A percentile compares a stretch with the other conserved stretches of the same genome.
Conservation (phyloP, 1,140 invertebrate species). For the Cotesia vestalis region DNA sequence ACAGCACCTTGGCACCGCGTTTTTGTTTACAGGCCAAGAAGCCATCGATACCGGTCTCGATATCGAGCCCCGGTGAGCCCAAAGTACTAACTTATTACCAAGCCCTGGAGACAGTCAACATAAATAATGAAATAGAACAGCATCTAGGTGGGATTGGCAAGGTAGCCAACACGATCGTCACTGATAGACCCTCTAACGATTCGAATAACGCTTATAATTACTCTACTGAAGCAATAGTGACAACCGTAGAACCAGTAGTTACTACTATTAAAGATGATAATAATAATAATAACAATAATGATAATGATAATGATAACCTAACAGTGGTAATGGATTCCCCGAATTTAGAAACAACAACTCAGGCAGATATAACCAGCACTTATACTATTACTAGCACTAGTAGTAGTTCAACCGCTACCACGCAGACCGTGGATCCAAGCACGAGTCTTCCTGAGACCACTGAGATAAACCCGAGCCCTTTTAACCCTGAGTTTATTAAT, state of each 20-base stretch:
- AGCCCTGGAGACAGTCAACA: conserved; percentile 58
- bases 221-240: conserved; percentile 39
- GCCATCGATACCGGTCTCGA: conserved; percentile 47
- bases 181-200: conserved; percentile 45
- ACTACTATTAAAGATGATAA: conserved; percentile 42
- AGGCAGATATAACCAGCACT: conserved; percentile 38
- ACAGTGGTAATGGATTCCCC: conserved; percentile 44
- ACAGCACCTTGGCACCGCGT: conserved; percentile 57
- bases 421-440: conserved; percentile 35
- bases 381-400: too few species aligned
- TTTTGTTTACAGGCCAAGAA: conserved; percentile 61
- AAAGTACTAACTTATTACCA: conserved; percentile 60
- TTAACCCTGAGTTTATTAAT: conserved; percentile 11
- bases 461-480: conserved; percentile 19
- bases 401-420: too few species aligned
- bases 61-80: conserved; percentile 58
- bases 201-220: conserved; percentile 46
- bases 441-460: conserved; percentile 33
- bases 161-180: conserved; percentile 54
- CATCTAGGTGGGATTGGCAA: conserved; percentile 43
- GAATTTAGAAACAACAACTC: conserved; percentile 42
- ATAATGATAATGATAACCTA: conserved; percentile 46
- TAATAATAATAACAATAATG: conserved; percentile 42
- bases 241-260: conserved; percentile 41
- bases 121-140: conserved; percentile 56